A percentile compares a stretch with the other conserved stretches of the same genome.
Evolutionary conservation across 2,888 invertebrate genomes (phyloP).

Genomic region (Drosophila mimetica): DNA sequence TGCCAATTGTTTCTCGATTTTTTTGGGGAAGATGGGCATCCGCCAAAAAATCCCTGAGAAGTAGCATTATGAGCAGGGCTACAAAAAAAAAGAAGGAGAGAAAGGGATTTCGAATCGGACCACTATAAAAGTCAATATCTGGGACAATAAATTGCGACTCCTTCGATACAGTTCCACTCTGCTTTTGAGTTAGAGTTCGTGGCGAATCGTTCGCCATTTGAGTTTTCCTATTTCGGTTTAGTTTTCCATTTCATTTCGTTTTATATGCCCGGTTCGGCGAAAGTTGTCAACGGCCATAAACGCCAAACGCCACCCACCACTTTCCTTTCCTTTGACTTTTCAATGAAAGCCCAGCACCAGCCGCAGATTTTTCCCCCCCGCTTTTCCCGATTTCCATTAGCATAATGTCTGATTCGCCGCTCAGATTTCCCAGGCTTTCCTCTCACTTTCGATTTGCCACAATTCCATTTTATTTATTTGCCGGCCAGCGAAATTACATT

Average conservation of each 20-base stretch:
- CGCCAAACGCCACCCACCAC: slow-evolving; percentile 17
- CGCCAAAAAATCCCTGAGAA: slow-evolving; percentile 60
- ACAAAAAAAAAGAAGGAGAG: slow-evolving; percentile 11
- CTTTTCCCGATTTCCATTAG: slow-evolving; percentile 67
- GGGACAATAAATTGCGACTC: slow-evolving; percentile 76
- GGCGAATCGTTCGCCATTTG: slow-evolving; percentile 64
- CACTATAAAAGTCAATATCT: slow-evolving; percentile 82
- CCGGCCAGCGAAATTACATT: slow-evolving; percentile 69
- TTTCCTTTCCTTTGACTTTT: slow-evolving; percentile 33
- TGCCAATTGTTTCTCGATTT: slow-evolving; percentile 82
- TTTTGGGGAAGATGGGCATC: slow-evolving; percentile 71
- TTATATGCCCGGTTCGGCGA: slow-evolving; percentile 67
- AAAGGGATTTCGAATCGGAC: slow-evolving; percentile 33
- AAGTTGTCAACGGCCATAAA: slow-evolving; percentile 78
- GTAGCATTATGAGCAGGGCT: slow-evolving; percentile 41
- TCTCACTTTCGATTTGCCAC: slow-evolving; percentile 64
- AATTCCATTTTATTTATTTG: slow-evolving; percentile 77
- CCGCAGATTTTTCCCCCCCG: slow-evolving; percentile 46
- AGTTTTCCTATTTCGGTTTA: slow-evolving; percentile 57
- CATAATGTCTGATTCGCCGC: slow-evolving; percentile 69
- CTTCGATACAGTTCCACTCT: slow-evolving; percentile 49
- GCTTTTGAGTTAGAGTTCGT: slow-evolving; percentile 58
- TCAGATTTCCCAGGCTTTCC: slow-evolving; percentile 41
- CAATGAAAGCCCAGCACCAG: slow-evolving; percentile 71
- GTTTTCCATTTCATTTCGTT: slow-evolving; percentile 77